A percentile compares a stretch with the other conserved stretches of the same genome.
These are phyloP conservation scores for Macheiramphus alcinus DNA, from an alignment of 2,113 vertebrate genomes.

Conservation along the genomic window DNA sequence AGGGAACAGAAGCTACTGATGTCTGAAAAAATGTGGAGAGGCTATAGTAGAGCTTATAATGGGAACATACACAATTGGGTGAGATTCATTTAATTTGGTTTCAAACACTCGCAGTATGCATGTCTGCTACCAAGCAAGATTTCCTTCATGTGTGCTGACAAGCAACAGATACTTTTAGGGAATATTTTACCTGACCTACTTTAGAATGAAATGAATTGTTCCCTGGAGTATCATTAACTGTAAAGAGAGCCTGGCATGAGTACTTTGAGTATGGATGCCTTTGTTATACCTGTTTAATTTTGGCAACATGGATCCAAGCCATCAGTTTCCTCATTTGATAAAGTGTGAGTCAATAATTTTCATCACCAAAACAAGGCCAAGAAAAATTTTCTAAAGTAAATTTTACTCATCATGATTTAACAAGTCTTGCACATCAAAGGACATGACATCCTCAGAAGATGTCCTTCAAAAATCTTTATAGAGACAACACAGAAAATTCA, in stretches of 20 bases:
- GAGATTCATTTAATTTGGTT: not conserved
- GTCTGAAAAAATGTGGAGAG: not conserved
- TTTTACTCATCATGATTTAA: not conserved
- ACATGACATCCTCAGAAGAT: not conserved
- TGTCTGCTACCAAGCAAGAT: not conserved
- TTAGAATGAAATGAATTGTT: not conserved
- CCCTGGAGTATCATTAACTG: not conserved
- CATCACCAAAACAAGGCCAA: not conserved
- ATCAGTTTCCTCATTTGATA: not conserved
- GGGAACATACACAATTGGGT: not conserved
- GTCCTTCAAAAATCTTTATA: not conserved
- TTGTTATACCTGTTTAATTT: not conserved
- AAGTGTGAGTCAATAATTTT: not conserved
- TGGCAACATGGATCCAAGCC: not conserved
- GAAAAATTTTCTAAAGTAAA: not conserved
- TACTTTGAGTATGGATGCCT: not conserved
- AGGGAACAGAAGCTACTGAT: not conserved
- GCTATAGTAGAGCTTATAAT: not conserved
- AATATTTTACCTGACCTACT: not conserved
- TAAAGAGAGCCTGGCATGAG: not conserved
- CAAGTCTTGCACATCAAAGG: not conserved
- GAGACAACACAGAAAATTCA: not conserved
- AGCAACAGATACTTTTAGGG: not conserved
- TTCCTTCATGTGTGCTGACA: not conserved
- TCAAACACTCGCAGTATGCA: not conserved